These are phyloP conservation scores for Caradrina kadenii DNA, from an alignment of 2,888 invertebrate species.

Conservation along the genomic window DNA sequence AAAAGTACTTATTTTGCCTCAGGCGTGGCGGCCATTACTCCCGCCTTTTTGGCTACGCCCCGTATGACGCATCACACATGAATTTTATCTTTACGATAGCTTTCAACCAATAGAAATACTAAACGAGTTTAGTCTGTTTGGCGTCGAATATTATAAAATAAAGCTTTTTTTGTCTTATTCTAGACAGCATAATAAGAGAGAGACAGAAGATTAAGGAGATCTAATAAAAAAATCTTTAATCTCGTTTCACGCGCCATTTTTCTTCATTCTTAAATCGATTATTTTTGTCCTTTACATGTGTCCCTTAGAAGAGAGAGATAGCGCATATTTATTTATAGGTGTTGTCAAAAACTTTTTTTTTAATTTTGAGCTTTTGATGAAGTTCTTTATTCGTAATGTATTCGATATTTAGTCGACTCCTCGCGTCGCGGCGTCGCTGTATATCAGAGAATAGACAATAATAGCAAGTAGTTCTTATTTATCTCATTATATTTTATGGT, in stretches of 20 bases:
- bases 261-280: too few relatives aligned
- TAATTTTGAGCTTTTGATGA: background rate
- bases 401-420: constrained; percentile 32
- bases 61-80: constrained; percentile 25
- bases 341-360: background rate
- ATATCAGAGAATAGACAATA: constrained; percentile 77
- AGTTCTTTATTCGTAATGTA: constrained; percentile 15
- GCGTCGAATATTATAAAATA: background rate
- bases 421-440: constrained; percentile 50
- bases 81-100: constrained; percentile 22
- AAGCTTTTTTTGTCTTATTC: background rate
- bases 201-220: too few relatives aligned
- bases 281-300: background rate
- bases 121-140: background rate
- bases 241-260: background rate
- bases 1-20: background rate
- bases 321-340: background rate
- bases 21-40: constrained; percentile 39
- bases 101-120: constrained; percentile 24
- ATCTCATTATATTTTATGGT: constrained; percentile 38
- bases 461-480: constrained; percentile 65
- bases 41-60: constrained; percentile 52
- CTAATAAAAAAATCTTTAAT: background rate
- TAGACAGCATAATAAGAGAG: background rate
- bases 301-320: background rate